Evolutionary conservation across 2,888 invertebrate genomes (phyloP).

Genomic region (Trisateles emortualis): DNA sequence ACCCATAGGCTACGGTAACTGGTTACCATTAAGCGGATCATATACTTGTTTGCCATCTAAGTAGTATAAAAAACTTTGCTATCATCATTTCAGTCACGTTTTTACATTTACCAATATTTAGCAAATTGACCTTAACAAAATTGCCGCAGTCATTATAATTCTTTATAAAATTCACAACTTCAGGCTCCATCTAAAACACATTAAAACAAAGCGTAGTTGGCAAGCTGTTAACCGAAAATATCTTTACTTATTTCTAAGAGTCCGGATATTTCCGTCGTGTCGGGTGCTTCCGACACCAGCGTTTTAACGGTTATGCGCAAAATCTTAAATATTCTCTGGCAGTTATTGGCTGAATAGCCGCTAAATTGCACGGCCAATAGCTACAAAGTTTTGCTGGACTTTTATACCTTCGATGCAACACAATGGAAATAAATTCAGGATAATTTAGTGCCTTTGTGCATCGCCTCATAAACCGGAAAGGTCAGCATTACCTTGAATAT

Average conservation of each 20-base stretch:
- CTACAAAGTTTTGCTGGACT: constrained; percentile 16
- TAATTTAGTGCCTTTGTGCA: constrained; percentile 26
- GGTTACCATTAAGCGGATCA: no score
- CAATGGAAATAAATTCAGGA: constrained; percentile 22
- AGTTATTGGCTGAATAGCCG: constrained; percentile 28
- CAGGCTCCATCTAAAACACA: constrained; percentile 11
- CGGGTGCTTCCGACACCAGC: constrained; percentile 28
- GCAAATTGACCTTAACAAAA: not conserved
- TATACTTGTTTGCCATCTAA: no score
- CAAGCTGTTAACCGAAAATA: constrained; percentile 17
- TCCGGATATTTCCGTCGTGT: constrained; percentile 19
- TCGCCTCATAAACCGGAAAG: constrained; percentile 13
- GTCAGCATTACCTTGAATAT: constrained; percentile 9
- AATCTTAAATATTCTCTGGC: constrained; percentile 38
- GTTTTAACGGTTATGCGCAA: constrained; percentile 37
- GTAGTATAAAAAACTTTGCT: no score
- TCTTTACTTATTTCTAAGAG: constrained; percentile 36
- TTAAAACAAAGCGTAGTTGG: constrained; percentile 22
- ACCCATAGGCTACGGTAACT: no score
- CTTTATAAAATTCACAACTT: not conserved
- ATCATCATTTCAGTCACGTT: no score
- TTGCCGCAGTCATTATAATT: not conserved
- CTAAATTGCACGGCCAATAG: constrained; percentile 30
- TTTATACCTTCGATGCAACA: constrained; percentile 17
- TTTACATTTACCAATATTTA: no score